Percentiles rank a stretch among this genome's conserved stretches.
phyloP scores from a whole-genome alignment of 2,113 vertebrate genomes.

The Poeciliopsis occidentalis region DNA sequence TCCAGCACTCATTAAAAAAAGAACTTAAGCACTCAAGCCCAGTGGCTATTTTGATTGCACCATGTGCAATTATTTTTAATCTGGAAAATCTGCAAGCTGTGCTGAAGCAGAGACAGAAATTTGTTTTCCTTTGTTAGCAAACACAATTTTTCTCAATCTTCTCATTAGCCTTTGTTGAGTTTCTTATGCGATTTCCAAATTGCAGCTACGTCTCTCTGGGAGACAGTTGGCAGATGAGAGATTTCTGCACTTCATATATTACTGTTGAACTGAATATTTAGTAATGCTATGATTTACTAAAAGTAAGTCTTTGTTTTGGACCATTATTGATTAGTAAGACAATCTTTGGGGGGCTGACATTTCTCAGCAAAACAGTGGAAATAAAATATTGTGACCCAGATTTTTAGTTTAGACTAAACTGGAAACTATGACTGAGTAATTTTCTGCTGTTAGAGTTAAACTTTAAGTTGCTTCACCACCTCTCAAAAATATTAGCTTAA shows the following conservation, averaged over 20 bases:
- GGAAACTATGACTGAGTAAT: neutral
- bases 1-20: conserved; percentile 13
- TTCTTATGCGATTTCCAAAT: conserved; percentile 41
- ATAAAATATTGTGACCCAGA: neutral
- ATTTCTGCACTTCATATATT: neutral
- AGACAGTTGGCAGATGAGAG: neutral
- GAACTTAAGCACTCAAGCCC: conserved; percentile 16
- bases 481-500: neutral
- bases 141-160: conserved; percentile 20
- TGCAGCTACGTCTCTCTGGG: conserved; percentile 27
- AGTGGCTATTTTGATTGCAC: conserved; percentile 12
- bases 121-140: conserved; percentile 11
- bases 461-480: neutral
- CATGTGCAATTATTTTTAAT: conserved; percentile 22
- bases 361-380: neutral
- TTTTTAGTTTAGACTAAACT: neutral
- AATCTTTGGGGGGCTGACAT: neutral
- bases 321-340: neutral
- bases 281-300: neutral
- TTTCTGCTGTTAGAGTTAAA: neutral
- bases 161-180: conserved; percentile 17
- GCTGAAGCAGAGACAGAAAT: neutral
- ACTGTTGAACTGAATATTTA: neutral
- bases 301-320: neutral
- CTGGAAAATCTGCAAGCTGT: conserved; percentile 29